Conservation (phyloP, 2,113 vertebrate genomes). For the Poicephalus gulielmi region DNA sequence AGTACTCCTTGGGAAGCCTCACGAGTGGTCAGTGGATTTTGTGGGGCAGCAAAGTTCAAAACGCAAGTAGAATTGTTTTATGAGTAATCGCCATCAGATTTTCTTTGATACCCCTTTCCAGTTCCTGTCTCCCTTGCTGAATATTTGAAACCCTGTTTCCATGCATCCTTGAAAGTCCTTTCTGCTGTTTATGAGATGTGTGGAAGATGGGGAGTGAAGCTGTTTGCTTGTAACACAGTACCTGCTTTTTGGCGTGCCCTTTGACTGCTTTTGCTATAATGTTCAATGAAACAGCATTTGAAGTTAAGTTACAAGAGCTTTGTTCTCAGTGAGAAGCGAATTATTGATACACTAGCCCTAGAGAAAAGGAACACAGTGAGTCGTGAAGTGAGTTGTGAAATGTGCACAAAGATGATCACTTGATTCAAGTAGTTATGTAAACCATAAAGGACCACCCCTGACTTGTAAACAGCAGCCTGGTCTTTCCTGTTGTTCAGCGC, state of each 20-base stretch:
- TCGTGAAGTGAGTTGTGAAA: neutral
- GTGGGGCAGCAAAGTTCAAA: neutral
- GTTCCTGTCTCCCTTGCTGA: accelerated
- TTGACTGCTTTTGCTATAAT: neutral
- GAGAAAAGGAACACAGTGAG: neutral
- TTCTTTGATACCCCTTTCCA: neutral
- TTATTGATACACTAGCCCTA: neutral
- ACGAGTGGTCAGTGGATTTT: neutral
- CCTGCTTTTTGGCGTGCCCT: neutral
- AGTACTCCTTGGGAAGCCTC: neutral
- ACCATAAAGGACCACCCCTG: neutral
- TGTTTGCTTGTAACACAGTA: neutral
- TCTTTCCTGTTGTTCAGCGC: neutral
- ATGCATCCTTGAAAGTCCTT: neutral
- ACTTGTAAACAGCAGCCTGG: neutral
- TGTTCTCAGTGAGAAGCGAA: neutral
- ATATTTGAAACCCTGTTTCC: neutral
- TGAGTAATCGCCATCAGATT: neutral
- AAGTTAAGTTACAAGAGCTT: neutral
- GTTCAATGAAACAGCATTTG: neutral
- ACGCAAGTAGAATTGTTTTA: neutral
- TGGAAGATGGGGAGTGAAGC: neutral
- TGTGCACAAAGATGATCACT: neutral
- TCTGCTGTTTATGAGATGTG: accelerated
- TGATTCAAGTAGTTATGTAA: neutral